Conservation (phyloP, 2,888 invertebrate genomes). For the Pelosia muscerda region DNA sequence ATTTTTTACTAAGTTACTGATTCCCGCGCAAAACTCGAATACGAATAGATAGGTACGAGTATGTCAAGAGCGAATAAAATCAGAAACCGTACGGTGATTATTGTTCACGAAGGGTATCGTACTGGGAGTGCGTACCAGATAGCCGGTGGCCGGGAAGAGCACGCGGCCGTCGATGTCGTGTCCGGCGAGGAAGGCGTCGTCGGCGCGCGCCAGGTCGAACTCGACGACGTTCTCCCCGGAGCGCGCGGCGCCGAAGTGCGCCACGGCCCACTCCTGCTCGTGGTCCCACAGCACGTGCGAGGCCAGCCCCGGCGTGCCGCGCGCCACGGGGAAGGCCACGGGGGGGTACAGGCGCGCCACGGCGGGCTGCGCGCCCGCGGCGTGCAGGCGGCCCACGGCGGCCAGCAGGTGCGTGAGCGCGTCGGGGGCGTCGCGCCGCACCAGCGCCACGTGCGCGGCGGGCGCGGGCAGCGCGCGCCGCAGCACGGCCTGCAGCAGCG, state of each 20-base stretch:
- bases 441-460: constrained; percentile 93
- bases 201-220: constrained; percentile 91
- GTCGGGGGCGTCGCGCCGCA: constrained; percentile 93
- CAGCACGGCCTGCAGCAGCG: constrained; percentile 96
- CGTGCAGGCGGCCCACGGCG: constrained; percentile 92
- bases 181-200: constrained; percentile 92
- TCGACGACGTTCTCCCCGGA: constrained; percentile 94
- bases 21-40: too few species aligned
- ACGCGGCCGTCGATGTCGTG: constrained; percentile 98
- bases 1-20: too few species aligned
- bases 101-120: too few species aligned
- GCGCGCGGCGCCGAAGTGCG: constrained; percentile 89
- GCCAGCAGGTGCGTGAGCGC: constrained; percentile 91
- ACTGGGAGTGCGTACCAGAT: constrained; percentile 87
- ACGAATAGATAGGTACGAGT: too few species aligned
- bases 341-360: constrained; percentile 91
- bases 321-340: constrained; percentile 94
- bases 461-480: constrained; percentile 93
- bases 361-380: constrained; percentile 92
- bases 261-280: constrained; percentile 94
- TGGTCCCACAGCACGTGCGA: constrained; percentile 98
- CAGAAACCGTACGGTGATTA: too few species aligned
- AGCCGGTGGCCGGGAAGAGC: constrained; percentile 98
- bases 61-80: too few species aligned
- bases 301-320: constrained; percentile 96